Evolutionary conservation across 2,797 vertebrate genomes (phyloP).

Genomic region (Melanotaenia nigrans): DNA sequence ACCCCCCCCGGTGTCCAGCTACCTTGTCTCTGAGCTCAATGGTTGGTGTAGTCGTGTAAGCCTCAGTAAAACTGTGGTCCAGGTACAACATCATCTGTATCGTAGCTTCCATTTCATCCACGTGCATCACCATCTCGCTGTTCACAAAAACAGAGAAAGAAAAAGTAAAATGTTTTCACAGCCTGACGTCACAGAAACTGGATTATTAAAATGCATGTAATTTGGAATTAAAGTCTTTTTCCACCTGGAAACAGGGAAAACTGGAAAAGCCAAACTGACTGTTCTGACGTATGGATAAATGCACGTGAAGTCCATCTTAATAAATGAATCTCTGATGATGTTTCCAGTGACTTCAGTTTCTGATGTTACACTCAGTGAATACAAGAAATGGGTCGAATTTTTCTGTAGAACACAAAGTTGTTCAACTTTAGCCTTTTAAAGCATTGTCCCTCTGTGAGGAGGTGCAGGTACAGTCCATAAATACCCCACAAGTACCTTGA

Average conservation of each 20-base stretch:
- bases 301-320: constrained; percentile 78
- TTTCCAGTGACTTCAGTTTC: constrained; percentile 65
- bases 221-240: not conserved
- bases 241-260: constrained; percentile 74
- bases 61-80: constrained; percentile 63
- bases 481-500: constrained; percentile 59
- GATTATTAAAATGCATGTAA: no score
- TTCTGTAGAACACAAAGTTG: constrained; percentile 58
- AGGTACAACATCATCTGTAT: constrained; percentile 78
- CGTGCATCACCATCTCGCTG: constrained; percentile 74
- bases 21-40: constrained; percentile 76
- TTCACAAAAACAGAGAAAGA: not conserved
- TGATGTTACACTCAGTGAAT: constrained; percentile 74
- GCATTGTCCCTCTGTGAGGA: no score
- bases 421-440: no score
- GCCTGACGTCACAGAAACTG: no score
- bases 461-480: no score
- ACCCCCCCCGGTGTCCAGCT: no score
- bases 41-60: constrained; percentile 66
- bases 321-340: constrained; percentile 75
- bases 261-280: constrained; percentile 73
- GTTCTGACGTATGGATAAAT: constrained; percentile 73
- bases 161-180: not conserved
- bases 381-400: constrained; percentile 76
- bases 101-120: constrained; percentile 72